Base-by-base conservation (phyloP, 2,888 invertebrate genomes). In the Dryobotodes eremita region DNA sequence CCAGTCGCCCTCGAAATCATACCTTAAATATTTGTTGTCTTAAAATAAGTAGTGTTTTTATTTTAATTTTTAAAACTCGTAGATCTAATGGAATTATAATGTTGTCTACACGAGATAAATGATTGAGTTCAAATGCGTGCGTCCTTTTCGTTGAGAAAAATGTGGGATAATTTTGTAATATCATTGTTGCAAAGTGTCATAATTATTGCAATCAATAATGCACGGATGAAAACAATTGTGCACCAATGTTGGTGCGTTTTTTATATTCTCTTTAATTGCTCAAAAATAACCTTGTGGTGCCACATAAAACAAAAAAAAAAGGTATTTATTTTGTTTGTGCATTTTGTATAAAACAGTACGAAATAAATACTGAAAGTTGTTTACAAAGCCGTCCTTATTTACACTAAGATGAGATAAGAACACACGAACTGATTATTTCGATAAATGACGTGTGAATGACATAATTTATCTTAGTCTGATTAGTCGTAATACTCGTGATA, bases 381-480 rank as follows among this genome's bases (percentile, higher is more conserved):
- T 46, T 31, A 0, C 31, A 74, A 83, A 86, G 84, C 74, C 84
- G 84, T 85, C 84, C 1, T 65, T 85, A 83, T 83, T 10, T 42
- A 57, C 71, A 76, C 36, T 79, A 62, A 10, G 79, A 83, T 74
- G 65, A 74, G 62, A 6, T 83, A 79, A 20, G 75, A 86, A 84
- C 84, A 66, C 68, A 74, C 6, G 42, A 68, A 76, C 46, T 84
- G 84, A 68, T 62, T 69, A 64, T 17, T 59, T 36, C 2, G 65
- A 36, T 59, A 23, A 79, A 79, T 79, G 66, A 68, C 0, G 23
- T 79, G 81, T 79, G 26, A 82, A 84, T 84, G 46, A 46, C 15
- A 31, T 23, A 17, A 42, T 55, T 42, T 26, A 31, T 31, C 15
- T 20, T 13, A 15, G 59, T 68, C 15, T 8, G 20, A 23, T 36